A percentile compares a stretch with the other conserved stretches of the same genome.
These are phyloP conservation scores for Cistogaster globosa DNA, from an alignment of 2,888 invertebrate species.

Conservation along the genomic window DNA sequence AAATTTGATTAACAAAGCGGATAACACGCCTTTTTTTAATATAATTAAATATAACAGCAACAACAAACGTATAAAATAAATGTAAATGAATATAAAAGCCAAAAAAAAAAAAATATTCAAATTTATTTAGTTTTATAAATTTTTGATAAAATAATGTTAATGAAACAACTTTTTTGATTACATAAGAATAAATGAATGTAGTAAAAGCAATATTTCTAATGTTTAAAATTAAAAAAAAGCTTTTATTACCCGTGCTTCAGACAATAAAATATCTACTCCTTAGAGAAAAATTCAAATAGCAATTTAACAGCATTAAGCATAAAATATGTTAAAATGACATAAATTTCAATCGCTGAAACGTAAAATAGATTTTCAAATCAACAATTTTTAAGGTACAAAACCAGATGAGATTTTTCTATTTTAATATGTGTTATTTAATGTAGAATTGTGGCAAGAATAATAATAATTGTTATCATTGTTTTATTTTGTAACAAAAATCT, in stretches of 20 bases:
- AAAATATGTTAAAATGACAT: not conserved
- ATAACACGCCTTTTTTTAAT: slow-evolving; percentile 27
- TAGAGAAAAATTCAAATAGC: slow-evolving; percentile 9
- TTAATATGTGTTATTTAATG: not conserved
- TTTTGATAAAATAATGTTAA: slow-evolving; percentile 9
- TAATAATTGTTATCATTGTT: slow-evolving; percentile 1
- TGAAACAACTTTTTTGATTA: slow-evolving; percentile 19
- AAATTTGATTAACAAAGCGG: slow-evolving; percentile 1
- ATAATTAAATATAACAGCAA: slow-evolving; percentile 2
- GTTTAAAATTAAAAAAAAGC: slow-evolving; percentile 1
- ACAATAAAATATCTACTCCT: not conserved
- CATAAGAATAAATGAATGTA: slow-evolving; percentile 39
- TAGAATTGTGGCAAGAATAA: slow-evolving; percentile 15
- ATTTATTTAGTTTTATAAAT: not conserved
- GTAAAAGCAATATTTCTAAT: not conserved
- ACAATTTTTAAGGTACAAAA: not conserved
- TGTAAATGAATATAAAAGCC: not conserved
- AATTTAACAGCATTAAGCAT: not conserved
- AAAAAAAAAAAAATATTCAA: not conserved
- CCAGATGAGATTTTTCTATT: not conserved
- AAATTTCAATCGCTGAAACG: slow-evolving; percentile 9
- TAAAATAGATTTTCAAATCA: slow-evolving; percentile 1
- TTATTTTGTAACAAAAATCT: not conserved
- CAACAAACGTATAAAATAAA: not conserved
- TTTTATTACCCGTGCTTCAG: slow-evolving; percentile 1